A percentile compares a stretch with the other conserved stretches of the same genome.
Conservation (phyloP, 2,797 vertebrate genomes). For the Mareca strepera region DNA sequence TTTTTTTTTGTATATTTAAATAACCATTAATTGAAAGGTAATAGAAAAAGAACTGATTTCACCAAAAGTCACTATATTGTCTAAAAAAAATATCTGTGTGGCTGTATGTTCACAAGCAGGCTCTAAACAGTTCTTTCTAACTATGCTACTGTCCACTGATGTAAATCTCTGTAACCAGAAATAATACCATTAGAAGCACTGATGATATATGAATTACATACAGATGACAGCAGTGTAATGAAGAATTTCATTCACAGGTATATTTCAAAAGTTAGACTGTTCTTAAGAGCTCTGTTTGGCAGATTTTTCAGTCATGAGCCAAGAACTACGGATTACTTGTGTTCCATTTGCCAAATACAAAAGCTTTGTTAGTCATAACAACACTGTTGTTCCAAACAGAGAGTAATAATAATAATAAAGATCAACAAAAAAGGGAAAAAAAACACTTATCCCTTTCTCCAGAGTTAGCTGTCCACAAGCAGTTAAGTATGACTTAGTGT, state of each 20-base stretch:
- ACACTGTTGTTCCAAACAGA: constrained; percentile 24
- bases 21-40: neutral
- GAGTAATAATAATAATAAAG: constrained; percentile 32
- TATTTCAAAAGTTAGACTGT: constrained; percentile 29
- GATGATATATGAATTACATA: neutral
- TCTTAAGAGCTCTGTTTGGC: neutral
- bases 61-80: neutral
- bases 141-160: neutral
- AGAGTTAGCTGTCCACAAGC: neutral
- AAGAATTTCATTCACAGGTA: constrained; percentile 44
- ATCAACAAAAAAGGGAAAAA: neutral
- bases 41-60: neutral
- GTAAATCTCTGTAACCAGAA: neutral
- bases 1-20: neutral
- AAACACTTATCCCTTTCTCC: neutral
- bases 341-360: constrained; percentile 57
- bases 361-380: constrained; percentile 64
- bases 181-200: neutral
- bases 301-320: constrained; percentile 40
- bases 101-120: neutral
- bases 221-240: constrained; percentile 6
- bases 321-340: constrained; percentile 38
- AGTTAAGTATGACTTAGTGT: constrained; percentile 13
- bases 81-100: neutral
- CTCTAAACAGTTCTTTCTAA: neutral